A percentile compares a stretch with the other conserved stretches of the same genome.
Evolutionary conservation across 2,797 vertebrate genomes (phyloP).

Genomic region (Enteromius viviparus): DNA sequence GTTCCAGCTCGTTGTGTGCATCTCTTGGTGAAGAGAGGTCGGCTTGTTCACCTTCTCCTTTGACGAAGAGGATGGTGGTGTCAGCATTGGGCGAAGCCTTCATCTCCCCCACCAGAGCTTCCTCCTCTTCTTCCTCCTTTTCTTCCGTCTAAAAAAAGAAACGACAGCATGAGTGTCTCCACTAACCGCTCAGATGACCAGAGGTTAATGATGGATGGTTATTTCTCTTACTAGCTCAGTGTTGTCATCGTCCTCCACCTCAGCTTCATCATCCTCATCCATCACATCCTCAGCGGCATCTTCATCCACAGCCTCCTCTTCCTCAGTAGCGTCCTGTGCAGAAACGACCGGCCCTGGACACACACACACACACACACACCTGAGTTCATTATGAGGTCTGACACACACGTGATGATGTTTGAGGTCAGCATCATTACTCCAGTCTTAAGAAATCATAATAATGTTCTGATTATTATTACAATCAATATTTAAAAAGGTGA

Average conservation of each 20-base stretch:
- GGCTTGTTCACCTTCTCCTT: conserved; percentile 88
- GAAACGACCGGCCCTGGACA: conserved; percentile 71
- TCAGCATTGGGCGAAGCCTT: conserved; percentile 96
- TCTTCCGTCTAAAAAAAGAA: conserved; percentile 84
- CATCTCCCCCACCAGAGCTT: conserved; percentile 84
- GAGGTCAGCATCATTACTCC: too few relatives aligned
- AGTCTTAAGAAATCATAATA: too few relatives aligned
- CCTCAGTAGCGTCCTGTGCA: conserved; percentile 93
- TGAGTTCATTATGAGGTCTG: not conserved
- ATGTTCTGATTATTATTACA: too few relatives aligned
- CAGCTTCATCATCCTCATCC: conserved; percentile 95
- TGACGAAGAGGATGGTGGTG: conserved; percentile 97
- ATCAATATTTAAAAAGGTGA: too few relatives aligned
- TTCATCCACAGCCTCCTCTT: conserved; percentile 92
- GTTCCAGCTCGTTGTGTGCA: too few relatives aligned
- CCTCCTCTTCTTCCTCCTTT: conserved; percentile 91
- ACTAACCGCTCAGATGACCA: not conserved
- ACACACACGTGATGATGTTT: not conserved
- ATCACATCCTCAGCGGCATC: conserved; percentile 88
- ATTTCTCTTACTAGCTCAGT: conserved; percentile 86
- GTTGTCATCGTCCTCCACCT: conserved; percentile 96
- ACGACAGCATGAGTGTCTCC: not conserved
- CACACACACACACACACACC: not conserved
- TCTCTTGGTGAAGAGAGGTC: not conserved
- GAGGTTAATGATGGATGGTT: not conserved